Evolutionary conservation across 2,113 vertebrate genomes (phyloP).

Genomic region (Peromyscus leucopus): DNA sequence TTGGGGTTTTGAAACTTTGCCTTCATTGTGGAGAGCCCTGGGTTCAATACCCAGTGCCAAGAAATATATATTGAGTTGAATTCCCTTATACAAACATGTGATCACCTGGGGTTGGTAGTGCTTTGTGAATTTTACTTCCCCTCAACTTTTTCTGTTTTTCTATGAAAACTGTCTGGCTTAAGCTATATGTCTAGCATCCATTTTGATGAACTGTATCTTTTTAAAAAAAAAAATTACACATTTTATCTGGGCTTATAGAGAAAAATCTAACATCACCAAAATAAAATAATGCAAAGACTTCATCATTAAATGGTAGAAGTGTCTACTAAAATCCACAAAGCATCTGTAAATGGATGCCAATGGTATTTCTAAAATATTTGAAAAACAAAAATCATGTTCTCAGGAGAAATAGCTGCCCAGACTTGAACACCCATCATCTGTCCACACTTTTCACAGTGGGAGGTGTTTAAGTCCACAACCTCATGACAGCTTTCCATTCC

Average conservation of each 20-base stretch:
- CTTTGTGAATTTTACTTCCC: neutral
- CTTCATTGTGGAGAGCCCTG: neutral
- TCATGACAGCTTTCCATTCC: neutral
- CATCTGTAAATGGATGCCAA: slow-evolving; percentile 27
- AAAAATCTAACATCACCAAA: slow-evolving; percentile 18
- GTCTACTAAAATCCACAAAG: neutral
- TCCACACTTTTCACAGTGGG: neutral
- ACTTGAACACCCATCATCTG: neutral
- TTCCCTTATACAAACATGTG: neutral
- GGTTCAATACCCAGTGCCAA: neutral
- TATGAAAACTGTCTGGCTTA: neutral
- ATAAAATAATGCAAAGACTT: neutral
- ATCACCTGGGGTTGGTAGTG: neutral
- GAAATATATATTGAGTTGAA: neutral
- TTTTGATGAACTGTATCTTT: slow-evolving; percentile 4
- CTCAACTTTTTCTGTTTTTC: neutral
- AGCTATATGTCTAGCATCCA: neutral
- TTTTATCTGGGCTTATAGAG: neutral
- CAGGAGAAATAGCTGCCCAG: neutral
- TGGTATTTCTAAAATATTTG: neutral
- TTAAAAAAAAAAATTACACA: neutral
- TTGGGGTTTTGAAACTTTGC: neutral
- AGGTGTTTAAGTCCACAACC: neutral
- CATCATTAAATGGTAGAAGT: neutral
- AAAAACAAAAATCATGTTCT: neutral